Evolutionary conservation across 2,797 vertebrate species (phyloP).

Genomic region (Poeciliopsis turneri): DNA sequence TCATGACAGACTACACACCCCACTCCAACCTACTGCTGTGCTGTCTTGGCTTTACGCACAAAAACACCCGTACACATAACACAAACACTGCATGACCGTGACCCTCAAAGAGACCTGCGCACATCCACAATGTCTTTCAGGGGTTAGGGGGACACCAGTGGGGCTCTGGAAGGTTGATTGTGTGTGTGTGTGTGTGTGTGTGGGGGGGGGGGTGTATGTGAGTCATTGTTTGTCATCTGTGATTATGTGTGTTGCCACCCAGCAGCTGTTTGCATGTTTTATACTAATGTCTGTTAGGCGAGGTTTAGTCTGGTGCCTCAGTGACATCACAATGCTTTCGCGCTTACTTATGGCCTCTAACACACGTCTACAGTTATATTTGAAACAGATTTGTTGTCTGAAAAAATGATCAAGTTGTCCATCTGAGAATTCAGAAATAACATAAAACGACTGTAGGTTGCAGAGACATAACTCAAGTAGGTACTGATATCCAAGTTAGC

Average conservation of each 20-base stretch:
- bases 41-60: conserved; percentile 47
- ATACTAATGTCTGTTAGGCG: conserved; percentile 50
- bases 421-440: neutral
- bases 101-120: conserved; percentile 60
- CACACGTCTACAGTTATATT: neutral
- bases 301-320: conserved; percentile 52
- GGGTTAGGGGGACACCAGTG: conserved; percentile 53
- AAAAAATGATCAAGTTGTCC: neutral
- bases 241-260: conserved; percentile 69
- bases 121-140: conserved; percentile 60
- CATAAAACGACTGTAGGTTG: neutral
- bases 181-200: conserved; percentile 11
- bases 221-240: conserved; percentile 73
- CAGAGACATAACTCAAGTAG: neutral
- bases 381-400: neutral
- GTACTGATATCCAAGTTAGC: neutral
- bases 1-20: conserved; percentile 39
- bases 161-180: conserved; percentile 52
- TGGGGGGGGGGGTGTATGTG: conserved; percentile 40
- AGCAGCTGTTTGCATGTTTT: conserved; percentile 78
- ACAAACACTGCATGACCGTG: conserved; percentile 58
- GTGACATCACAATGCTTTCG: conserved; percentile 58
- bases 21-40: conserved; percentile 63
- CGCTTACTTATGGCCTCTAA: neutral
- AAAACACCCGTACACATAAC: conserved; percentile 36